These are phyloP conservation scores for Lytechinus pictus DNA, from an alignment of 35 echinoderm and acorn worm species.

Conservation along the genomic window DNA sequence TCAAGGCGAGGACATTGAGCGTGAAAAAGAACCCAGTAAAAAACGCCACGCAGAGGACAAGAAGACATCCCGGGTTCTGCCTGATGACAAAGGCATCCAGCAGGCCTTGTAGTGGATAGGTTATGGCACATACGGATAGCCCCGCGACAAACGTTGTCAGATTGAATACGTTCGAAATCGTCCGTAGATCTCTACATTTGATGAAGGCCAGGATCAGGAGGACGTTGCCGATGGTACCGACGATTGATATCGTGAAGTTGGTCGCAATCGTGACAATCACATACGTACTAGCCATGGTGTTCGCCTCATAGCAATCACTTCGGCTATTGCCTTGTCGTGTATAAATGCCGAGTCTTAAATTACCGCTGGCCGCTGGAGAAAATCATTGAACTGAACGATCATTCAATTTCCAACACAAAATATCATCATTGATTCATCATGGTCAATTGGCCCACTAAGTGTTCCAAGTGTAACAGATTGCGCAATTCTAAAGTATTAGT, in stretches of 20 bases:
- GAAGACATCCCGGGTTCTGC: not conserved
- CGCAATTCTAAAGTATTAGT: not conserved
- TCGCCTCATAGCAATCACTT: not conserved
- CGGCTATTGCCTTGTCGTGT: not conserved
- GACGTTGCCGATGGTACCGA: conserved; percentile 21
- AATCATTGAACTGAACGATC: not conserved
- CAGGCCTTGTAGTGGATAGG: conserved; percentile 8
- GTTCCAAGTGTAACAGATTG: not conserved
- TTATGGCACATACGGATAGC: not conserved
- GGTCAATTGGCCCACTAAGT: not conserved
- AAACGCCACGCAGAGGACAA: not conserved
- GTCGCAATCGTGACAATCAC: conserved; percentile 23
- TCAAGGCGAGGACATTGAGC: conserved; percentile 26
- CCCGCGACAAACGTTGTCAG: not conserved
- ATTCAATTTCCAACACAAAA: not conserved
- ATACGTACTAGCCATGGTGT: conserved; percentile 21
- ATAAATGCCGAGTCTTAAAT: not conserved
- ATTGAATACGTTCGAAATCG: conserved; percentile 21
- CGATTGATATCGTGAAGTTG: not conserved
- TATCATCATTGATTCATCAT: not conserved
- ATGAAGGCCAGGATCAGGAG: not conserved
- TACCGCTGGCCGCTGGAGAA: not conserved
- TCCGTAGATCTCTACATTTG: not conserved
- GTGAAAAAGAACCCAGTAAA: conserved; percentile 24
- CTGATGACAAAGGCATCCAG: conserved; percentile 30